Evolutionary conservation across 2,797 vertebrate genomes (phyloP).

Genomic region (Falco berigora): DNA sequence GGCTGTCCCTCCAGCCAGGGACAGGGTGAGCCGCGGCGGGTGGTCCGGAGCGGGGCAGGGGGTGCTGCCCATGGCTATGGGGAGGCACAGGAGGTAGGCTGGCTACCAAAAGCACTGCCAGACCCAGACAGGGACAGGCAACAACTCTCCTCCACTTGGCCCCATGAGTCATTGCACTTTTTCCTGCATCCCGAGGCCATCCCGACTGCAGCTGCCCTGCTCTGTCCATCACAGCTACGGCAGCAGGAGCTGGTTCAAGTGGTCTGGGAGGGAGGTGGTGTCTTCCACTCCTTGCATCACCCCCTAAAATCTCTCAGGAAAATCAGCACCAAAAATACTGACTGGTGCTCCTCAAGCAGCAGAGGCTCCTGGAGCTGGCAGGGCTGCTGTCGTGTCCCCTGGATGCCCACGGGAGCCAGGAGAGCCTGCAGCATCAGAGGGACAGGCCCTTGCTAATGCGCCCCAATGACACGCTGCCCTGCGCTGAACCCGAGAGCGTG

Average conservation of each 20-base stretch:
- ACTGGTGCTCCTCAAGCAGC: neutral
- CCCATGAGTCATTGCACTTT: neutral
- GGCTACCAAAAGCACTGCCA: neutral
- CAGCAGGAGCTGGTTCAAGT: neutral
- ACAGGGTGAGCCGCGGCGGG: neutral
- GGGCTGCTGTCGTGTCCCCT: neutral
- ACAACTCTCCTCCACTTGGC: neutral
- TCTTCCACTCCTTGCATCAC: neutral
- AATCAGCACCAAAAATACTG: neutral
- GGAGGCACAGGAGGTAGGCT: neutral
- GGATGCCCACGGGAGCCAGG: neutral
- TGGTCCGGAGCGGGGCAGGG: neutral
- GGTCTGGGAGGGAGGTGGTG: neutral
- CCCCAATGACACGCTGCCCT: neutral
- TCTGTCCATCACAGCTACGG: accelerated
- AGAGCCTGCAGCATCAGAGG: neutral
- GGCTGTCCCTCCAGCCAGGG: neutral
- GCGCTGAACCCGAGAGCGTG: neutral
- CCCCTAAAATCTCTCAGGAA: neutral
- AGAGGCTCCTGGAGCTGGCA: neutral
- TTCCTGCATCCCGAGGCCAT: neutral
- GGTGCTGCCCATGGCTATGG: neutral
- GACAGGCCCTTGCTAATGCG: neutral
- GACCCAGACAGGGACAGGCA: neutral
- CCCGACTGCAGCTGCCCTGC: neutral